A percentile compares a stretch with the other conserved stretches of the same genome.
These are phyloP conservation scores for Emydoidea blandingii DNA, from an alignment of 2,797 vertebrate genomes.

Conservation along the genomic window DNA sequence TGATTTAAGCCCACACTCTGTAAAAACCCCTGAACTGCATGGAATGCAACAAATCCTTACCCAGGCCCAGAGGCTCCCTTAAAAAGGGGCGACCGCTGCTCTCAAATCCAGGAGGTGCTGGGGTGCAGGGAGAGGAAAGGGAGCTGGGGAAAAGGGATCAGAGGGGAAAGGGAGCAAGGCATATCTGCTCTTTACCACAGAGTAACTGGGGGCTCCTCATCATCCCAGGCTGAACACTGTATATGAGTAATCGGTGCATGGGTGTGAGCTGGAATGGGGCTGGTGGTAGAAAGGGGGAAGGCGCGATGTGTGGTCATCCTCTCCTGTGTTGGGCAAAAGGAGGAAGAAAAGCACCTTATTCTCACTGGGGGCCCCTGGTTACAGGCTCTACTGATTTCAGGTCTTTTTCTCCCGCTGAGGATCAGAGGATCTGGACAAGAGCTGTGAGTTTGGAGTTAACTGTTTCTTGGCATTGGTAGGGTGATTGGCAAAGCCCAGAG, in stretches of 20 bases:
- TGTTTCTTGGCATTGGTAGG: background rate
- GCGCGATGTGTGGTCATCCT: background rate
- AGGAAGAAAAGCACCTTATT: background rate
- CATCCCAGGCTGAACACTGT: background rate
- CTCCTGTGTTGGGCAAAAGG: background rate
- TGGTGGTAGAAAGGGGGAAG: background rate
- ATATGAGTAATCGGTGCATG: accelerated
- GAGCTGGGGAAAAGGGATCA: background rate
- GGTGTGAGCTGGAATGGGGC: background rate
- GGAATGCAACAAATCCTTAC: slow-evolving; percentile 41
- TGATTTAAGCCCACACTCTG: slow-evolving; percentile 47
- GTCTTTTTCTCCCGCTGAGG: background rate
- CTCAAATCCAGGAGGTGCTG: background rate
- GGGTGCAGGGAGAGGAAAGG: background rate
- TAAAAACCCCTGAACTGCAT: slow-evolving; percentile 20
- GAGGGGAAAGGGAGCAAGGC: background rate
- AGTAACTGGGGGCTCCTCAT: background rate
- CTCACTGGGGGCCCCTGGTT: background rate
- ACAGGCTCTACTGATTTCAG: background rate
- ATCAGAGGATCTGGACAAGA: background rate
- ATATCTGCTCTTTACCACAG: background rate
- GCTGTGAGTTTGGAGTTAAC: background rate
- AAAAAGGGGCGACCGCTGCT: slow-evolving; percentile 43
- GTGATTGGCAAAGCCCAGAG: background rate
- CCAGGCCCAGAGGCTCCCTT: slow-evolving; percentile 43